phyloP scores from a whole-genome alignment of 1,140 invertebrate genomes.

The Trichonephila inaurata region DNA sequence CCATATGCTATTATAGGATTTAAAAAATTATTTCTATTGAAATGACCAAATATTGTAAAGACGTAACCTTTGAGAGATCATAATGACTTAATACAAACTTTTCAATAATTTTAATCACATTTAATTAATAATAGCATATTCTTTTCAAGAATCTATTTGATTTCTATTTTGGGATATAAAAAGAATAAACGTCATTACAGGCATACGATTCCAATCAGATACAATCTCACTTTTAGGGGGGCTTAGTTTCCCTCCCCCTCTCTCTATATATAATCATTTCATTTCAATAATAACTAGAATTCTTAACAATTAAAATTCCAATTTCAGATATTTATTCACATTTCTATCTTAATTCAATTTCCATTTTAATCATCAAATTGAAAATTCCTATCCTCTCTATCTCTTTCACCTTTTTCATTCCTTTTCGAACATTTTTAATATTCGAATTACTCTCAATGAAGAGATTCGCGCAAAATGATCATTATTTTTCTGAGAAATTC shows the following conservation, averaged over 20 bases:
- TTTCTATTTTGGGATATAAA: too few relatives aligned
- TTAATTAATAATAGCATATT: too few relatives aligned
- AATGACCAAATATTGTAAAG: too few relatives aligned
- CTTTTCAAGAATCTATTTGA: too few relatives aligned
- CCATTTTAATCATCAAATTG: background rate
- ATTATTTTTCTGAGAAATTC: background rate
- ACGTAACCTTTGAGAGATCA: too few relatives aligned
- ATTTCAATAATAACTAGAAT: background rate
- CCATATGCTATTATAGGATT: too few relatives aligned
- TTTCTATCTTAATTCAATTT: constrained; percentile 18
- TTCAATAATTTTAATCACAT: too few relatives aligned
- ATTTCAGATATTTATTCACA: background rate
- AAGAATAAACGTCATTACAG: too few relatives aligned
- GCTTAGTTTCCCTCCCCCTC: background rate
- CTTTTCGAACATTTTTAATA: background rate
- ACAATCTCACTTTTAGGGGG: background rate
- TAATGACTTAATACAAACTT: too few relatives aligned
- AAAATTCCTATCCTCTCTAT: background rate
- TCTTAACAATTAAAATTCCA: background rate
- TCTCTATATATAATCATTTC: background rate
- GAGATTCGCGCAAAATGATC: background rate
- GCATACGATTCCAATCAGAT: too few relatives aligned
- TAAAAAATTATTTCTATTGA: too few relatives aligned
- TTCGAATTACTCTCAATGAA: background rate
- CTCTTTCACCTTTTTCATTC: background rate